phyloP scores from a whole-genome alignment of 2,888 invertebrate genomes.

The Antheraea yamamai region DNA sequence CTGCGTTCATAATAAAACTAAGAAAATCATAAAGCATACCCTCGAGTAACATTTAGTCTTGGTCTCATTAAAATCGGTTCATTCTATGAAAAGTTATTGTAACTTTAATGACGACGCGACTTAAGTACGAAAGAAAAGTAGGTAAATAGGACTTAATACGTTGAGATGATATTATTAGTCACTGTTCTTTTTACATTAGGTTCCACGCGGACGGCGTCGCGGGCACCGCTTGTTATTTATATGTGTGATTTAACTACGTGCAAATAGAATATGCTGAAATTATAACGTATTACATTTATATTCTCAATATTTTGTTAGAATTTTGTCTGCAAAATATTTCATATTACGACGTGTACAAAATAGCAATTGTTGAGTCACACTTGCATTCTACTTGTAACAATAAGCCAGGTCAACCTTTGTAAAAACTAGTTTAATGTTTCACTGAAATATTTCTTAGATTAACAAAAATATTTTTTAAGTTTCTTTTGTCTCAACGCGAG shows the following conservation, averaged over 20 bases:
- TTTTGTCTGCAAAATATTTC: background rate
- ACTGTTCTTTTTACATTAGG: too few relatives aligned
- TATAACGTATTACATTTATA: background rate
- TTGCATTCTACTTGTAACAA: background rate
- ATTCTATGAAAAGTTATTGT: too few relatives aligned
- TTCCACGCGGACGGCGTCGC: too few relatives aligned
- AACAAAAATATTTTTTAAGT: background rate
- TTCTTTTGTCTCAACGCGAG: background rate
- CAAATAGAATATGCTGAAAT: background rate
- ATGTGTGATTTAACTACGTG: background rate
- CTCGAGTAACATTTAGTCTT: too few relatives aligned
- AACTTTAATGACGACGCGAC: too few relatives aligned
- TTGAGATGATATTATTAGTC: too few relatives aligned
- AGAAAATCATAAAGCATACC: too few relatives aligned
- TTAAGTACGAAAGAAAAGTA: too few relatives aligned
- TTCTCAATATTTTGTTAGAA: background rate
- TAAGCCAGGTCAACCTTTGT: background rate
- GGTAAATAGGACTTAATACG: too few relatives aligned
- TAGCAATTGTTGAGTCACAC: background rate
- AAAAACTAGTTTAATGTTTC: background rate
- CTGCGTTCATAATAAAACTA: too few relatives aligned
- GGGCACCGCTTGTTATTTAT: too few relatives aligned
- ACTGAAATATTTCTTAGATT: background rate
- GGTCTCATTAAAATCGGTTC: too few relatives aligned
- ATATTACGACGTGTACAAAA: background rate